Conservation (phyloP, 2,888 invertebrate genomes). For the Mechanitis messenoides region DNA sequence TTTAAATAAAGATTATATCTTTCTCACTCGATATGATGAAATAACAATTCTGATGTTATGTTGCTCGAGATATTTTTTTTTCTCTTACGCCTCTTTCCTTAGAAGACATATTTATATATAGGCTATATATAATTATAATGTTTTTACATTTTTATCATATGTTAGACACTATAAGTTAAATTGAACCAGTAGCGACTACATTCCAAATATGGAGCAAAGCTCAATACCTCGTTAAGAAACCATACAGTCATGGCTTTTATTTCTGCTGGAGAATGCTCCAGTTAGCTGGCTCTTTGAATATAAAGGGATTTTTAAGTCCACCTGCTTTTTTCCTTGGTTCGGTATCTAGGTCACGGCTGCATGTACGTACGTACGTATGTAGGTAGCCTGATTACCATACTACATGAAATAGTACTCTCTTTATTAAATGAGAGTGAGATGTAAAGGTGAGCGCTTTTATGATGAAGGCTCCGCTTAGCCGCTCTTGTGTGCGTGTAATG, state of each 20-base stretch:
- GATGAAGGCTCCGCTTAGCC: conserved; percentile 1
- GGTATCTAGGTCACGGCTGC: conserved; percentile 25
- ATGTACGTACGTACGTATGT: conserved; percentile 18
- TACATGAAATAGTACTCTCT: conserved; percentile 23
- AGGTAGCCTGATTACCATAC: conserved; percentile 21
- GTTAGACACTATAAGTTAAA: not conserved
- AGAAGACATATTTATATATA: no score
- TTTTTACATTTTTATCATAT: no score
- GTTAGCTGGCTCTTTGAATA: conserved; percentile 12
- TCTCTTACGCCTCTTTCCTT: no score
- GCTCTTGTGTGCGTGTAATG: conserved; percentile 8
- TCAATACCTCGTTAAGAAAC: conserved; percentile 4
- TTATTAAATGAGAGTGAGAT: conserved; percentile 21
- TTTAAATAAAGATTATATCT: no score
- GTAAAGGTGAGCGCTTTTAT: conserved; percentile 13
- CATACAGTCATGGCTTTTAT: not conserved
- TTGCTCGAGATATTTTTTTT: no score
- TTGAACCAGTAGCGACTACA: not conserved
- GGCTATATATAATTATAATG: no score
- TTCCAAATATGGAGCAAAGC: not conserved
- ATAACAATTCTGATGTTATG: no score
- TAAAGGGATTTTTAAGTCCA: conserved; percentile 20
- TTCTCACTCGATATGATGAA: no score
- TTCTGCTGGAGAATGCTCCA: conserved; percentile 9
- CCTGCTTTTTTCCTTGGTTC: conserved; percentile 22